Conservation (phyloP, 2,888 invertebrate species). For the Capitulum mitella region DNA sequence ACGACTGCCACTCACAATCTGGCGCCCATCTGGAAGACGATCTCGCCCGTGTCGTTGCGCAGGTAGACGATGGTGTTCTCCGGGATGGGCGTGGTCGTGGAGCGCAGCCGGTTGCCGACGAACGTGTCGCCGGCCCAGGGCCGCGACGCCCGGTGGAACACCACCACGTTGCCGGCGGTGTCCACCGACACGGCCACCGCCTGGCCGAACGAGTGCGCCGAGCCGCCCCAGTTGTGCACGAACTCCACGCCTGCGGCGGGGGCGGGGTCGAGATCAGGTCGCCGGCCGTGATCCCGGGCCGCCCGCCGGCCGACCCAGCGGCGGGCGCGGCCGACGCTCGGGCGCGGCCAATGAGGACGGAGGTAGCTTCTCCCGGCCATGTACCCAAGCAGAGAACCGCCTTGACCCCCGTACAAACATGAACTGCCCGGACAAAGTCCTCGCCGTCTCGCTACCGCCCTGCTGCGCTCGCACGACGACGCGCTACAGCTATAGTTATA, state of each 20-base stretch:
- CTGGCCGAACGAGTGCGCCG: conserved; percentile 12
- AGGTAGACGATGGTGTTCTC: conserved; percentile 12
- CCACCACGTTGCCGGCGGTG: neutral
- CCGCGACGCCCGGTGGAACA: conserved; percentile 15
- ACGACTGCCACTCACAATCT: conserved; percentile 10
- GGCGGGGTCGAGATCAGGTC: too few species aligned
- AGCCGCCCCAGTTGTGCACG: conserved; percentile 18
- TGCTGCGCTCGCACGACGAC: too few species aligned
- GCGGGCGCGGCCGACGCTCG: neutral
- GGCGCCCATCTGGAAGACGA: conserved; percentile 12
- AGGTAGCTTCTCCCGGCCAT: neutral
- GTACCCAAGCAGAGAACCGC: too few species aligned
- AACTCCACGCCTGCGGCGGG: neutral
- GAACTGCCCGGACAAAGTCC: too few species aligned
- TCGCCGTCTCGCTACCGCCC: too few species aligned
- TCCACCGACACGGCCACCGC: conserved; percentile 10
- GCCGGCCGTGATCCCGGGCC: too few species aligned
- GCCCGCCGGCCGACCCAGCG: too few species aligned
- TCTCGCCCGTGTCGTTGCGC: neutral
- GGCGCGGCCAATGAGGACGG: neutral
- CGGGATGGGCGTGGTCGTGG: neutral
- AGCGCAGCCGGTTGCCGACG: conserved; percentile 4
- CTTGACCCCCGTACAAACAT: neutral
- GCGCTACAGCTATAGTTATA: too few species aligned
- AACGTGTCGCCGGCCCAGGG: conserved; percentile 11